Base-by-base conservation (phyloP, 1,140 invertebrate species). In the Phymastichus coffea region DNA sequence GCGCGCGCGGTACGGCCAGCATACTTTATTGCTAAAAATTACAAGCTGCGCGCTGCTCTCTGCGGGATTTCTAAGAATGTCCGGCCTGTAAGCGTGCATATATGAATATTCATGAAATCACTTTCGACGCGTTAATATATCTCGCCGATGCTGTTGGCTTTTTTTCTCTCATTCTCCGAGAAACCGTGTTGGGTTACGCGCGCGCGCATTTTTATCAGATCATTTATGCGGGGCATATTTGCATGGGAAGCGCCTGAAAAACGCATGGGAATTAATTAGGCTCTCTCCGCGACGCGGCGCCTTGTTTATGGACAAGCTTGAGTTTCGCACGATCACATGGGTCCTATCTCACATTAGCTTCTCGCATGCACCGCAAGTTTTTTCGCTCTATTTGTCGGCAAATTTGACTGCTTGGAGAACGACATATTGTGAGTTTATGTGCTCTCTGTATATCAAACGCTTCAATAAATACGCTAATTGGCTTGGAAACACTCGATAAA, bases 231-330 rank as follows among this genome's bases (percentile, higher is more conserved):
- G 35, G 63, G 58, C 56, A 57, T 56, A 64, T 68, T 71, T 73
- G 72, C 73, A 75, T 75, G 66, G 54, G 64, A 74, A 72, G 67
- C 64, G 62, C 64, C 47, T 62, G 65, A 66, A 68, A n/a, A 73
- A 72, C 66, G 60, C 57, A 64, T 63, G 63, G 64, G 68, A 72
- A 75, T 75, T 75, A 74, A 73, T 75, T 75, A 73, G 69, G 25
- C 67, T 61, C 67, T 65, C 65, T 64, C n/a, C n/a, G 63, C 59
- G 52, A 46, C 66, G 58, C 54, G 33, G 10, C 12, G 37, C n/a
- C n/a, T 70, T 66, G 43, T 70, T 70, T 73, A 68, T 64, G 63
- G 35, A 37, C 49, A 53, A 51, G 59, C 41, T 63, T 58, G 38
- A 55, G 56, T 58, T 35, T 57, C 58, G 63, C 52, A 46, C 33